Conservation (phyloP, 2,113 vertebrate genomes). For the Bothrops jararaca region DNA sequence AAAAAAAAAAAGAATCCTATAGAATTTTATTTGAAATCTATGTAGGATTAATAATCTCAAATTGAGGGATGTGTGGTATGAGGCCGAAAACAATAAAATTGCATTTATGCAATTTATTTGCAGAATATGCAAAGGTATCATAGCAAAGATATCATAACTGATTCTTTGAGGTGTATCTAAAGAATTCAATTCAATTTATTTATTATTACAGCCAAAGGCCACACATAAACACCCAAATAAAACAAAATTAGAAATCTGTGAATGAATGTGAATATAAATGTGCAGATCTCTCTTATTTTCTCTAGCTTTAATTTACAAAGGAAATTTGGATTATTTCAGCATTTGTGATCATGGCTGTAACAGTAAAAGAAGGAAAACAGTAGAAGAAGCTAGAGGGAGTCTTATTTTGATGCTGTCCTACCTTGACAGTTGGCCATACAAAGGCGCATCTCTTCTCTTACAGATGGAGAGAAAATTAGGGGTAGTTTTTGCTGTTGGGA, state of each 20-base stretch:
- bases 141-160: neutral
- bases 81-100: neutral
- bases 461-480: neutral
- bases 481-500: neutral
- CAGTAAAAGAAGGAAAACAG: neutral
- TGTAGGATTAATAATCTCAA: neutral
- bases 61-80: neutral
- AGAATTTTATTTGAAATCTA: neutral
- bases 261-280: neutral
- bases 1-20: neutral
- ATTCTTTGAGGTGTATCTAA: neutral
- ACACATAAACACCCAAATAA: too few relatives aligned
- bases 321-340: neutral
- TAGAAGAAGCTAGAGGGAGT: neutral
- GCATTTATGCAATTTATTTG: neutral
- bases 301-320: neutral
- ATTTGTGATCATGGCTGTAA: neutral
- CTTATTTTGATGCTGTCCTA: neutral
- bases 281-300: neutral
- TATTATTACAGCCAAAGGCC: too few relatives aligned
- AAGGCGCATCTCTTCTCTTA: neutral
- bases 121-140: neutral
- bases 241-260: neutral
- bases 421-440: neutral
- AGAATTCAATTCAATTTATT: too few relatives aligned